phyloP scores from a whole-genome alignment of 2,797 vertebrate species.

The Acanthopagrus latus region DNA sequence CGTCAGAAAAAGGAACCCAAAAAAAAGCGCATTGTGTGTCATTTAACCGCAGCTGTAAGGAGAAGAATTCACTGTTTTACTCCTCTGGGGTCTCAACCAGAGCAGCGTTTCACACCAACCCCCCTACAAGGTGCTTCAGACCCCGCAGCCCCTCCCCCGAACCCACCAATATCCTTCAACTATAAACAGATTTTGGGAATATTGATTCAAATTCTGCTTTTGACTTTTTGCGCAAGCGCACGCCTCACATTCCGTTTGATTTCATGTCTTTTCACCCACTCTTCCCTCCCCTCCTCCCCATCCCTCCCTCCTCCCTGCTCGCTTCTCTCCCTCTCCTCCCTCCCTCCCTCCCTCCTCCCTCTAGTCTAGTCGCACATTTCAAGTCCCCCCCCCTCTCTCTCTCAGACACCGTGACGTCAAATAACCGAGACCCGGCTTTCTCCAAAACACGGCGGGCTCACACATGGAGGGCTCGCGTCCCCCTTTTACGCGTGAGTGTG shows the following conservation, averaged over 20 bases:
- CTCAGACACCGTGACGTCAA: constrained; percentile 85
- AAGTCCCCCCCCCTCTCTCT: constrained; percentile 72
- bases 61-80: constrained; percentile 12
- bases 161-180: constrained; percentile 61
- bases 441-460: constrained; percentile 57
- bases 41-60: constrained; percentile 26
- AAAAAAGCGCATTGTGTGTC: neutral
- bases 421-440: constrained; percentile 78
- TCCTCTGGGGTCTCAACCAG: constrained; percentile 10
- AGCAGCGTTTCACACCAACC: constrained; percentile 40
- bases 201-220: constrained; percentile 69
- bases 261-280: constrained; percentile 59
- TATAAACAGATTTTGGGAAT: constrained; percentile 73
- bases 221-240: constrained; percentile 77
- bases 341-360: constrained; percentile 28
- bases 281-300: neutral
- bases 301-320: constrained; percentile 22
- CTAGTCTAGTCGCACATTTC: constrained; percentile 75
- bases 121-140: constrained; percentile 40
- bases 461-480: constrained; percentile 48
- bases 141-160: neutral
- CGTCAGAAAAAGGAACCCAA: neutral
- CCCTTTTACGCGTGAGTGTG: constrained; percentile 38
- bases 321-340: neutral
- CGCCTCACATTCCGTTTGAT: constrained; percentile 63